Conservation (phyloP, 2,113 vertebrate species). For the Cynocephalus volans region DNA sequence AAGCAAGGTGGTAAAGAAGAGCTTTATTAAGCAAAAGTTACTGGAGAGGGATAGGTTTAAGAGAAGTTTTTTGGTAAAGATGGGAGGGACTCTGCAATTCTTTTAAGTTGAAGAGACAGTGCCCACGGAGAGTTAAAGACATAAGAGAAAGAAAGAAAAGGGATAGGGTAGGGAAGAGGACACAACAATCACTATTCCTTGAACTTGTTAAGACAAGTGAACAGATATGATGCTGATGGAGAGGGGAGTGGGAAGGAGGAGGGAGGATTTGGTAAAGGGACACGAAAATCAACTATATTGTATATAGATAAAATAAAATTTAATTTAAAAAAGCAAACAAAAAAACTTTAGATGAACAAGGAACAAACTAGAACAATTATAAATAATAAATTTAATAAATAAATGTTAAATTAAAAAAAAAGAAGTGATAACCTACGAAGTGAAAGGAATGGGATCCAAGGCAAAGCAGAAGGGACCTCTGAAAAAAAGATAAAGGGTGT, state of each 20-base stretch:
- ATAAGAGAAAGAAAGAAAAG: background rate
- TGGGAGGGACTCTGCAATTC: background rate
- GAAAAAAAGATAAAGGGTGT: background rate
- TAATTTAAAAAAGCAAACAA: too few species aligned
- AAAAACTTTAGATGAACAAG: too few species aligned
- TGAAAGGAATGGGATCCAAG: background rate
- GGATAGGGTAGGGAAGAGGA: too few species aligned
- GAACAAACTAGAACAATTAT: too few species aligned
- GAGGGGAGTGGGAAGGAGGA: too few species aligned
- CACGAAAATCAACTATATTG: too few species aligned
- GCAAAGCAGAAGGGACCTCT: background rate
- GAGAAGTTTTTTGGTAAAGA: background rate
- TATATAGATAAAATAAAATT: too few species aligned
- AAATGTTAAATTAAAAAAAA: background rate
- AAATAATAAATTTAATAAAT: too few species aligned
- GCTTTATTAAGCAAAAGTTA: background rate
- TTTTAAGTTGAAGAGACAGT: background rate
- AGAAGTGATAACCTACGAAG: background rate
- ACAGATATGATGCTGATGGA: too few species aligned
- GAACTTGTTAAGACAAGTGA: too few species aligned
- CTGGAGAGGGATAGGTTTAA: background rate
- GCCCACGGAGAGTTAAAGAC: background rate
- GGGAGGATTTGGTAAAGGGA: too few species aligned
- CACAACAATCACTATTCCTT: too few species aligned
- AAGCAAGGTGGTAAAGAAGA: background rate